Evolutionary conservation across 1,140 invertebrate genomes (phyloP).

Genomic region (Hylaeus anthracinus): DNA sequence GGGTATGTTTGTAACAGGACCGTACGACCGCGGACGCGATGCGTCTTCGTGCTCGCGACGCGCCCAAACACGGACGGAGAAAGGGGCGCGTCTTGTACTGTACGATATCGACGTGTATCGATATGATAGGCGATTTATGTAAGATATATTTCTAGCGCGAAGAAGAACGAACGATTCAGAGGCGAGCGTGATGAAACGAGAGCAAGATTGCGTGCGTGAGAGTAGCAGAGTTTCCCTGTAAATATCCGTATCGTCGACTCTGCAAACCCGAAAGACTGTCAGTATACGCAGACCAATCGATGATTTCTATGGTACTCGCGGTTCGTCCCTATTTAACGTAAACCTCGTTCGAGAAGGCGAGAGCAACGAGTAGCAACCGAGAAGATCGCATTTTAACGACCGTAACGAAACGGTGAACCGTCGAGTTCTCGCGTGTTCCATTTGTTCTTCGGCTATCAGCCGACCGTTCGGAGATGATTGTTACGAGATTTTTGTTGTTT

Average conservation of each 20-base stretch:
- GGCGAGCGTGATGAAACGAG: neutral
- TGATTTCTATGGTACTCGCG: slow-evolving; percentile 48
- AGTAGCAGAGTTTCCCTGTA: slow-evolving; percentile 40
- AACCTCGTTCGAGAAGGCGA: too few species aligned
- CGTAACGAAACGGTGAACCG: too few species aligned
- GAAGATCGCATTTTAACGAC: too few species aligned
- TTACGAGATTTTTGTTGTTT: too few species aligned
- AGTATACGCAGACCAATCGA: slow-evolving; percentile 62
- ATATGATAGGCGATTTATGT: slow-evolving; percentile 63
- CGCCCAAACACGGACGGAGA: neutral
- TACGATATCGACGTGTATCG: slow-evolving; percentile 54
- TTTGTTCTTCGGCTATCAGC: too few species aligned
- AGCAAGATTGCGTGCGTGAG: slow-evolving; percentile 3
- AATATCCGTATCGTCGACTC: slow-evolving; percentile 48
- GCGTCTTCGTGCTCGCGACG: neutral
- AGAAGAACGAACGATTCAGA: slow-evolving; percentile 12
- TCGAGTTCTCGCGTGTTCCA: too few species aligned
- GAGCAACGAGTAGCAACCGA: neutral
- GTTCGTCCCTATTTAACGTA: slow-evolving; percentile 41
- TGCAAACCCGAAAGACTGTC: slow-evolving; percentile 52
- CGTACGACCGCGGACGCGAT: slow-evolving; percentile 1
- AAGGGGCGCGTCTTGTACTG: slow-evolving; percentile 54
- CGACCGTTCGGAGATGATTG: too few species aligned
- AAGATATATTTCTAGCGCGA: slow-evolving; percentile 64
- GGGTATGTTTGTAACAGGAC: slow-evolving; percentile 13